Percentiles rank a stretch among this genome's conserved stretches.
These are phyloP conservation scores for Xenopus borealis DNA, from an alignment of 2,113 vertebrate genomes.

Conservation along the genomic window DNA sequence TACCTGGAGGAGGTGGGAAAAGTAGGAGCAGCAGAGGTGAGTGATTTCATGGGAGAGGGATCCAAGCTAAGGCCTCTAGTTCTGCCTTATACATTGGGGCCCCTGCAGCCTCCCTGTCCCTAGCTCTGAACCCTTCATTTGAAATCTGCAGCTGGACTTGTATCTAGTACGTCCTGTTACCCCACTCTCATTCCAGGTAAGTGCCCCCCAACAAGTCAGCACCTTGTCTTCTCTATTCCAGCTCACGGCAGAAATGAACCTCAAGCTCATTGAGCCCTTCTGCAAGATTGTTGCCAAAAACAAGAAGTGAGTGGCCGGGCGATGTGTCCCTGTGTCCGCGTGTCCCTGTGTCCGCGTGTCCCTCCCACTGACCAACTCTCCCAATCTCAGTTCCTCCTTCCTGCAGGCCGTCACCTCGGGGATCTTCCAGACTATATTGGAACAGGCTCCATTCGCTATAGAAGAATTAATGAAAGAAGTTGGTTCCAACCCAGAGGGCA, in stretches of 20 bases:
- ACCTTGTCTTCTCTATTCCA: conserved; percentile 53
- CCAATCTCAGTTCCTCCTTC: conserved; percentile 53
- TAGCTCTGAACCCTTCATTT: too few species aligned
- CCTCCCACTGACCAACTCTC: too few species aligned
- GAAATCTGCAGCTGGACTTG: background rate
- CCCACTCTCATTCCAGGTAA: too few species aligned
- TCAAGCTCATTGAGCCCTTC: conserved; percentile 85
- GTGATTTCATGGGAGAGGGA: background rate
- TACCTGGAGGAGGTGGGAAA: conserved; percentile 67
- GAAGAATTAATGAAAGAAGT: conserved; percentile 69
- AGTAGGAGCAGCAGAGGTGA: conserved; percentile 65
- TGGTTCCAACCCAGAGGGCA: background rate
- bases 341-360: background rate
- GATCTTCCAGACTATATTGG: conserved; percentile 65
- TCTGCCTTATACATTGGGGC: background rate
- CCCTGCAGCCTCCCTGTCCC: too few species aligned
- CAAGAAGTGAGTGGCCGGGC: conserved; percentile 76
- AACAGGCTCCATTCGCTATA: conserved; percentile 71
- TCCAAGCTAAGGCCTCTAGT: background rate
- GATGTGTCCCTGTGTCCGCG: background rate
- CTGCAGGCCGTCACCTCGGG: conserved; percentile 57
- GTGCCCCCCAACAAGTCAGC: too few species aligned
- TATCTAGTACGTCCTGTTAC: too few species aligned
- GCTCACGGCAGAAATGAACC: conserved; percentile 89
- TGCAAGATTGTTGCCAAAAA: conserved; percentile 82